These are phyloP conservation scores for Tetragnatha versicolor DNA, from an alignment of 1,140 invertebrate species.

Conservation along the genomic window DNA sequence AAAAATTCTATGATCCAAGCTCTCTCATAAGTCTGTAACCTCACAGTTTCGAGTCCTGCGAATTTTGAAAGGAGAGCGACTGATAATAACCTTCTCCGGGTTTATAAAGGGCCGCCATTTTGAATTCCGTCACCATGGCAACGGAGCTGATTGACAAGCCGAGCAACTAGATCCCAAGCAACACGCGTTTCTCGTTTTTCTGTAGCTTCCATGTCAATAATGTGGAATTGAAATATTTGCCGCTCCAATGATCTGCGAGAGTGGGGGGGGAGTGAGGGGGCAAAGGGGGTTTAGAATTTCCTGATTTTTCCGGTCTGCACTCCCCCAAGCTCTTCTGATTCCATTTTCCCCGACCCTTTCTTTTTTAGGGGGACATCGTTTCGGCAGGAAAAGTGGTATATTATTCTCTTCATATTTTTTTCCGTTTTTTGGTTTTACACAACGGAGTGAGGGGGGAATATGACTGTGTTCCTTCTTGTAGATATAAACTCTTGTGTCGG, in stretches of 20 bases:
- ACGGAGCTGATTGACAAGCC: slow-evolving; percentile 32
- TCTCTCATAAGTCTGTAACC: neutral
- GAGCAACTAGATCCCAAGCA: slow-evolving; percentile 32
- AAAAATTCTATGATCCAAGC: too few relatives aligned
- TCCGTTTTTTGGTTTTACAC: neutral
- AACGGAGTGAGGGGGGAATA: neutral
- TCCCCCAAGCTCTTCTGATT: slow-evolving; percentile 11
- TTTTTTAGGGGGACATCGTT: neutral
- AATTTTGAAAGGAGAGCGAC: neutral
- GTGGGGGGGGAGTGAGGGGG: neutral
- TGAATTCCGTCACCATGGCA: slow-evolving; percentile 27
- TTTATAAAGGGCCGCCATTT: slow-evolving; percentile 40
- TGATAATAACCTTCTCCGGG: slow-evolving; percentile 35
- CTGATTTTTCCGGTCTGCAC: slow-evolving; percentile 18
- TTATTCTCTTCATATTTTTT: neutral
- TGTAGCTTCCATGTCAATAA: slow-evolving; percentile 46
- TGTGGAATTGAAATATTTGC: slow-evolving; percentile 49
- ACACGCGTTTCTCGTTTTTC: slow-evolving; percentile 44
- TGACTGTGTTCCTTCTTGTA: neutral
- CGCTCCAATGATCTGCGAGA: slow-evolving; percentile 31
- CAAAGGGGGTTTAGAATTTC: neutral
- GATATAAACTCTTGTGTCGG: neutral
- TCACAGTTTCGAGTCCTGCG: neutral
- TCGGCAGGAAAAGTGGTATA: slow-evolving; percentile 32
- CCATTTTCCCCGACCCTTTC: slow-evolving; percentile 23